These are phyloP conservation scores for Halictus ligatus DNA, from an alignment of 2,888 invertebrate species.

Conservation along the genomic window DNA sequence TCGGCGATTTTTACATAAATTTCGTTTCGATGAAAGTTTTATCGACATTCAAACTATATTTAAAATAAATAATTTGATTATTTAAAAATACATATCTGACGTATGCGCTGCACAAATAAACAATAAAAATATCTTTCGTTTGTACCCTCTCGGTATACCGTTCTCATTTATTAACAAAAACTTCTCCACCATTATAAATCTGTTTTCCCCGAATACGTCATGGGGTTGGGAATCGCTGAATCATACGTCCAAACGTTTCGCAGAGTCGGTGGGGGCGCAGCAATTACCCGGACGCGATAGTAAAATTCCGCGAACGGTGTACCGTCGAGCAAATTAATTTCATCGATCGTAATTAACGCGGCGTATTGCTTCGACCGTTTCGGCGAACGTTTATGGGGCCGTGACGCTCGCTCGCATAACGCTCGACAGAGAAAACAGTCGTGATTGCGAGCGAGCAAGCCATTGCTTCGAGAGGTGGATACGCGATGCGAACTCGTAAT, in stretches of 20 bases:
- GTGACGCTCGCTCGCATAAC: neutral
- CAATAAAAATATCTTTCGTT: too few species aligned
- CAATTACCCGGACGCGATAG: neutral
- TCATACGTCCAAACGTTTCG: neutral
- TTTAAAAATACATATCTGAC: too few species aligned
- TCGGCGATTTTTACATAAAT: too few species aligned
- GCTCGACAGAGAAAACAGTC: neutral
- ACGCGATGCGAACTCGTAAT: neutral
- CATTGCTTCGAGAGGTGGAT: neutral
- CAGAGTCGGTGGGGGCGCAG: neutral
- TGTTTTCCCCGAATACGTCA: neutral
- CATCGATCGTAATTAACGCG: constrained; percentile 11
- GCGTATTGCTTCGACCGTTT: constrained; percentile 5
- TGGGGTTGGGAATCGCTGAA: neutral
- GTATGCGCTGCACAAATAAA: too few species aligned
- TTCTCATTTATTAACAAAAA: neutral
- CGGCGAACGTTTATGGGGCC: neutral
- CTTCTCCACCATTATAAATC: neutral
- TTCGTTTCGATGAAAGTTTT: too few species aligned
- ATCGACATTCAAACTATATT: too few species aligned
- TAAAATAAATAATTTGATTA: too few species aligned
- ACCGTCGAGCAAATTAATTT: constrained; percentile 16
- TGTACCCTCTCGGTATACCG: too few species aligned
- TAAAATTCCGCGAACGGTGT: neutral
- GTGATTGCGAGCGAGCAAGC: neutral